Evolutionary conservation across 2,797 vertebrate species (phyloP).

Genomic region (Lophotriccus pileatus): DNA sequence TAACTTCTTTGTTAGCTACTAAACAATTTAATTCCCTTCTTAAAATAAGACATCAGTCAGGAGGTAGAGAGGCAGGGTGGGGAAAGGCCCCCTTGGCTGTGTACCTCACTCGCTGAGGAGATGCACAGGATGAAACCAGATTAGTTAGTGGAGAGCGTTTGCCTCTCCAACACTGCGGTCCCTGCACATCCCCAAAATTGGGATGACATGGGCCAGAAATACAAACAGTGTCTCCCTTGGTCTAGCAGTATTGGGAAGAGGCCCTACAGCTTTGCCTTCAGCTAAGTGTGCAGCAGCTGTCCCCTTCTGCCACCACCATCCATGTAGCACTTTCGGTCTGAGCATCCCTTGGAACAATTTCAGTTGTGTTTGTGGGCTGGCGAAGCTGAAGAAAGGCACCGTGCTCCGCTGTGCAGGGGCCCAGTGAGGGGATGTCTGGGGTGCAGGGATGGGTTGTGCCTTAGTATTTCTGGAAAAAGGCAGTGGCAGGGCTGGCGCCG

Average conservation of each 20-base stretch:
- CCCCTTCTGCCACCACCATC: not conserved
- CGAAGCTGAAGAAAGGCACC: not conserved
- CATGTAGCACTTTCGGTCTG: not conserved
- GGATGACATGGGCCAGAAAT: not conserved
- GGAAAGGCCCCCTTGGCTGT: not conserved
- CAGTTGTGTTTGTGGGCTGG: not conserved
- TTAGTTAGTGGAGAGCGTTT: not conserved
- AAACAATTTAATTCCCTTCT: not conserved
- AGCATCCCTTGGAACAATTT: not conserved
- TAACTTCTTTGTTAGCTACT: not conserved
- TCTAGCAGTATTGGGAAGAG: not conserved
- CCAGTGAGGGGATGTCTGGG: accelerated
- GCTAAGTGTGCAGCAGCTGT: not conserved
- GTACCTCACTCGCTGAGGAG: accelerated
- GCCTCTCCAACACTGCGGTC: accelerated
- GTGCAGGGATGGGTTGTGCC: not conserved
- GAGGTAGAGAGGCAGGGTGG: not conserved
- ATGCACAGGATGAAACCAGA: not conserved
- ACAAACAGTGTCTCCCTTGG: not conserved
- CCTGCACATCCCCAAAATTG: not conserved
- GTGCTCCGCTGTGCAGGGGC: accelerated
- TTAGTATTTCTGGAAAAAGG: not conserved
- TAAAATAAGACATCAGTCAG: not conserved
- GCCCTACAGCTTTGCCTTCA: not conserved
- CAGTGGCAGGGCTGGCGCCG: accelerated